Conservation (phyloP, 2,113 vertebrate genomes). For the Zapornia atra region DNA sequence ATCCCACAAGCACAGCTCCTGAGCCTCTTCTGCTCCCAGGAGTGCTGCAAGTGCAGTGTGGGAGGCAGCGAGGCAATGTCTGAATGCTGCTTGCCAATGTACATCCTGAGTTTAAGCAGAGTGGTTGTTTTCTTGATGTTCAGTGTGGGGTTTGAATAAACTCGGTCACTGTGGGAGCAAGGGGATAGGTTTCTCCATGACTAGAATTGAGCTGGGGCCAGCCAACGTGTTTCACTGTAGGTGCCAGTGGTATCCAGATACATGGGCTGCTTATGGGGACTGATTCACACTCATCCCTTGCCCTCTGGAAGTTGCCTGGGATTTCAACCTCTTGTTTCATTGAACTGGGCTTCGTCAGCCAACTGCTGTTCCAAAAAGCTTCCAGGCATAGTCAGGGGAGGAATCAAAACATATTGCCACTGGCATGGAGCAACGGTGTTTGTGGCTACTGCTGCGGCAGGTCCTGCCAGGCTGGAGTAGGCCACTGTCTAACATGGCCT, state of each 20-base stretch:
- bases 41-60: neutral
- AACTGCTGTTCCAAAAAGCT: neutral
- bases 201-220: neutral
- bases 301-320: neutral
- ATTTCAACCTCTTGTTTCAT: neutral
- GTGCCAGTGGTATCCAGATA: rapidly evolving
- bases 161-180: neutral
- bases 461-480: neutral
- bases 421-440: neutral
- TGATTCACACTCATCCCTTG: neutral
- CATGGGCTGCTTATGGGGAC: neutral
- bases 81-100: neutral
- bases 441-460: neutral
- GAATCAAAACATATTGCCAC: neutral
- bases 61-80: neutral
- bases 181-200: neutral
- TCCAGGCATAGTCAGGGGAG: neutral
- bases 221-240: neutral
- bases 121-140: neutral
- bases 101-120: neutral
- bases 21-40: neutral
- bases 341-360: neutral
- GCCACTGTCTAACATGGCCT: neutral
- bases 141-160: neutral
- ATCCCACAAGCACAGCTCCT: neutral